phyloP scores from a whole-genome alignment of 2,797 vertebrate genomes.

The Mormyrops boulengeri region DNA sequence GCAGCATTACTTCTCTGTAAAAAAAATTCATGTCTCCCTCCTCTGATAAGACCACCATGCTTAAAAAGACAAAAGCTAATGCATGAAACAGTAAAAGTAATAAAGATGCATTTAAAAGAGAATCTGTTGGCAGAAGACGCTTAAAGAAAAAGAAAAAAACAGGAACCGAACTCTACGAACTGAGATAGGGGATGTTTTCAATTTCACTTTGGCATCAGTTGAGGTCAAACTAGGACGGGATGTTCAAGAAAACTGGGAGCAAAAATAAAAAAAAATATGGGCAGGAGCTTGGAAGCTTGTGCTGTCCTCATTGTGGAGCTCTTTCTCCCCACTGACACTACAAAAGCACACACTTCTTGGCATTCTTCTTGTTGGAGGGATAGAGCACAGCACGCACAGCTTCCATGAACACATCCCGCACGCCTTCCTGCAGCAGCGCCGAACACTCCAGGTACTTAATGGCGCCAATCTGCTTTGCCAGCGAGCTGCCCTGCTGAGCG shows the following conservation, averaged over 20 bases:
- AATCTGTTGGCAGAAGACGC: background rate
- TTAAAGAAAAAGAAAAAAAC: background rate
- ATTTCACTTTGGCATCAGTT: slow-evolving; percentile 24
- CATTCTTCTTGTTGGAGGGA: slow-evolving; percentile 81
- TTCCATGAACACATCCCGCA: slow-evolving; percentile 83
- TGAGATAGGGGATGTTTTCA: background rate
- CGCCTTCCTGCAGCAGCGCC: slow-evolving; percentile 79
- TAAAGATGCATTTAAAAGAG: background rate
- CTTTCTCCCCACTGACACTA: slow-evolving; percentile 52
- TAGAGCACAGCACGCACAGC: slow-evolving; percentile 84
- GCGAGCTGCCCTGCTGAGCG: slow-evolving; percentile 75
- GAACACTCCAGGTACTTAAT: slow-evolving; percentile 94
- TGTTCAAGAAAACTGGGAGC: background rate
- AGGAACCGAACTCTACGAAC: background rate
- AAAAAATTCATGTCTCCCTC: background rate
- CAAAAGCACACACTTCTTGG: slow-evolving; percentile 82
- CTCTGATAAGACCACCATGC: background rate
- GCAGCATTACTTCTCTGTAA: slow-evolving; percentile 8
- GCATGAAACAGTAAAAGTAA: background rate
- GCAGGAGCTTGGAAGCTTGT: background rate
- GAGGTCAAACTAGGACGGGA: background rate
- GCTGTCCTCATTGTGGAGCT: background rate
- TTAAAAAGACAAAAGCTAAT: background rate
- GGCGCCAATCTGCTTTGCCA: slow-evolving; percentile 86
- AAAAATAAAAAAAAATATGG: background rate